A percentile compares a stretch with the other conserved stretches of the same genome.
phyloP scores from a whole-genome alignment of 1,140 invertebrate genomes.

The Sinonovacula constricta region DNA sequence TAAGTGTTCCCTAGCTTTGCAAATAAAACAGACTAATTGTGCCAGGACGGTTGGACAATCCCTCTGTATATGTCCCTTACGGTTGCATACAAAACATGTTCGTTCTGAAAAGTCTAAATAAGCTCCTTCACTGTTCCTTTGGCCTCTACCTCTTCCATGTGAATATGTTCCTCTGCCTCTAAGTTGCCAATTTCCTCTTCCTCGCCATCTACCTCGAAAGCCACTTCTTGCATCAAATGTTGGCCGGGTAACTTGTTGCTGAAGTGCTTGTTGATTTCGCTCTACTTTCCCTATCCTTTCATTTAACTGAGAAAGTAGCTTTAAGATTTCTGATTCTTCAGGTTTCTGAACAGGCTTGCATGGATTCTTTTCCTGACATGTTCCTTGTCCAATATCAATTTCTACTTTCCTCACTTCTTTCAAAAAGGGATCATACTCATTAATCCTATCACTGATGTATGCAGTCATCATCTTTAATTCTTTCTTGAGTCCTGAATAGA shows the following conservation, averaged over 20 bases:
- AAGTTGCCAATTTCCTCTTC: not conserved
- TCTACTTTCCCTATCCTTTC: not conserved
- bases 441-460: constrained; percentile 25
- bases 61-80: not conserved
- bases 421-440: constrained; percentile 32
- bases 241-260: not conserved
- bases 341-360: not conserved
- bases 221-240: not conserved
- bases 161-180: too few species aligned
- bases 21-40: not conserved
- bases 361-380: not conserved
- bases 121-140: not conserved
- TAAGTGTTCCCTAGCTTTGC: not conserved
- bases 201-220: not conserved
- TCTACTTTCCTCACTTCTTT: constrained; percentile 33
- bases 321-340: not conserved
- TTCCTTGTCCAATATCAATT: constrained; percentile 6
- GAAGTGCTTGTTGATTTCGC: not conserved
- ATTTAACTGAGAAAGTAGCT: not conserved
- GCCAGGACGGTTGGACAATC: not conserved
- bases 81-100: not conserved
- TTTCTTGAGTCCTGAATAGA: constrained; percentile 21
- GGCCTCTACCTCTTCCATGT: not conserved
- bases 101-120: not conserved
- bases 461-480: constrained; percentile 15